Evolutionary conservation across 2,797 vertebrate genomes (phyloP), one percentile per base, ranked within the genome.

Genomic region (Hypotaenidia okinawae): DNA sequence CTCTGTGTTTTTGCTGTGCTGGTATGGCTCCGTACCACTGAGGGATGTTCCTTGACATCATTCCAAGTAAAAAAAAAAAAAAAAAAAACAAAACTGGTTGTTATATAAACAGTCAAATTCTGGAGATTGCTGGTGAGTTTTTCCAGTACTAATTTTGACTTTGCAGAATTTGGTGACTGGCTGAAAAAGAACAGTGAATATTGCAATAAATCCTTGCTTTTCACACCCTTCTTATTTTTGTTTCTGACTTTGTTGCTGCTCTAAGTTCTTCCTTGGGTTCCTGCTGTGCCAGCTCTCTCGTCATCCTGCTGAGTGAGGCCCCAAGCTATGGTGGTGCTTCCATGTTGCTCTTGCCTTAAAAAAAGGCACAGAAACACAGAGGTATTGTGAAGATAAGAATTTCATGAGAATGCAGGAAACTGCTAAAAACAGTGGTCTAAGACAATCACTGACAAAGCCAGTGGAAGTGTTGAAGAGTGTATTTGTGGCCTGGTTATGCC

Each of bases 241-340:
- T n/a, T 89, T 55, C n/a, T 93, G 58, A 13, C 19, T 35, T 18
- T 59, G 37, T 21, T 54, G 39, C 13, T 66, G 27, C 23, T 57
- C 6, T 22, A 7, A 39, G 11, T 6, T 70, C 32, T 15, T 78
- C 12, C 54, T 41, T 6, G 19, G 35, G 16, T 15, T 76, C 14
- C 51, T 27, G 19, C 39, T 2, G 4, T 37, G 37, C 76, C 15
- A 0, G 17, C 49, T 23, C 11, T 55, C 27, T n/a, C 37, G 28
- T 49, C 3, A 5, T 25, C 5, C 16, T 4, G 5, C 28, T 21
- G 49, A 57, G 51, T 1, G 2, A 5, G 37, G 73, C 28, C 18
- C 17, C 5, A 28, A 3, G 37, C 28, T 22, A 11, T 4, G 64
- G 5, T 3, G 33, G 16, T 32, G 22, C 70, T 5, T 0, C 70